These are phyloP conservation scores for Microcaecilia unicolor DNA, from an alignment of 2,797 vertebrate species.

Conservation along the genomic window DNA sequence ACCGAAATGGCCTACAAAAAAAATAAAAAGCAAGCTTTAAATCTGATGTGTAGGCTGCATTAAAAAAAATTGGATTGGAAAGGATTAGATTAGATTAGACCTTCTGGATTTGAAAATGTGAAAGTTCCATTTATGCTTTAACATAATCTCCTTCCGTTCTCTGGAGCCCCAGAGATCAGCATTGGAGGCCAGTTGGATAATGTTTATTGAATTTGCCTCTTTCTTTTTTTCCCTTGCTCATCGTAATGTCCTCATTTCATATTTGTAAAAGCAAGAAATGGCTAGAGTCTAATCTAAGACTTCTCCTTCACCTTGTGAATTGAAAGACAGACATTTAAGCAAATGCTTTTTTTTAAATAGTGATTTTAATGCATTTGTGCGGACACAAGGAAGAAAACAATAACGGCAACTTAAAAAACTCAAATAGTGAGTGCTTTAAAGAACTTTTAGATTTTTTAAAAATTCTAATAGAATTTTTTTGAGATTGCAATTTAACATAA, in stretches of 20 bases:
- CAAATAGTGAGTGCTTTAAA: conserved; percentile 58
- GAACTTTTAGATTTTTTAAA: conserved; percentile 41
- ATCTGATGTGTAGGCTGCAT: conserved; percentile 93
- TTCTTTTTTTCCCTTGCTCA: too few species aligned
- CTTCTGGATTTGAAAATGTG: conserved; percentile 86
- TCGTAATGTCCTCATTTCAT: conserved; percentile 46
- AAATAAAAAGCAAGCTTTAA: conserved; percentile 76
- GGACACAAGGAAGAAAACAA: conserved; percentile 42
- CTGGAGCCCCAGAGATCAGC: conserved; percentile 63
- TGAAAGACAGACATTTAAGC: conserved; percentile 32
- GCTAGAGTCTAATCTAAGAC: conserved; percentile 38
- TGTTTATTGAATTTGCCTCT: conserved; percentile 45
- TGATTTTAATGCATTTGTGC: conserved; percentile 55
- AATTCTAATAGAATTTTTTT: conserved; percentile 24
- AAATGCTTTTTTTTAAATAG: conserved; percentile 48
- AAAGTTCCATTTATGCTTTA: conserved; percentile 88
- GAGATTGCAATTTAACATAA: too few species aligned
- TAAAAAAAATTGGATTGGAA: conserved; percentile 97
- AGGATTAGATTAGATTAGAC: conserved; percentile 96
- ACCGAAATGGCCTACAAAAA: conserved; percentile 80
- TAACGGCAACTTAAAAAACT: conserved; percentile 44
- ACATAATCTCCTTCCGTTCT: conserved; percentile 87
- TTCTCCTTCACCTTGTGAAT: conserved; percentile 37
- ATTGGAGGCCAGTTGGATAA: conserved; percentile 60
- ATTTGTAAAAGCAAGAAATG: conserved; percentile 54